phyloP scores from a whole-genome alignment of 2,888 invertebrate species.

The Conops quadrifasciatus region DNA sequence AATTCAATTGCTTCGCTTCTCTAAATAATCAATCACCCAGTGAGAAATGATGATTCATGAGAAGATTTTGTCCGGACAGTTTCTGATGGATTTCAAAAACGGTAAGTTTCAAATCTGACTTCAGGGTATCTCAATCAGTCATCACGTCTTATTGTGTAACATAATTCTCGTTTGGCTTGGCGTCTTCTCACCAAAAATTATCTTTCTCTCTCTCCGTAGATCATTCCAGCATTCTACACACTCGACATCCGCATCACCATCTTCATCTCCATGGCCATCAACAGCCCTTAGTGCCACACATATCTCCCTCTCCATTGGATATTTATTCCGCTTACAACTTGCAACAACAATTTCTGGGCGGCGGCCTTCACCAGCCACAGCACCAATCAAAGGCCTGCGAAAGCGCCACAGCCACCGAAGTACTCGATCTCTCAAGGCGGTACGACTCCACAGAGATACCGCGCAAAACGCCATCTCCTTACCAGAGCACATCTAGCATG shows the following conservation, averaged over 20 bases:
- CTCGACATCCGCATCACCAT: constrained; percentile 44
- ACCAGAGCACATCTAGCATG: constrained; percentile 58
- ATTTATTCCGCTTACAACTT: constrained; percentile 57
- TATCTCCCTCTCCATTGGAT: constrained; percentile 51
- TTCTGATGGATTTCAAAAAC: constrained; percentile 59
- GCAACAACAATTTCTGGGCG: constrained; percentile 46
- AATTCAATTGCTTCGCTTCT: neutral
- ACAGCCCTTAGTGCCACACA: constrained; percentile 49
- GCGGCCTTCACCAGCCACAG: constrained; percentile 27
- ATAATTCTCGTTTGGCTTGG: neutral
- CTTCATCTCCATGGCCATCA: constrained; percentile 37
- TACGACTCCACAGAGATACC: constrained; percentile 60
- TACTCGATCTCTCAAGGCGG: constrained; percentile 63
- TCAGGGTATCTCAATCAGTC: neutral
- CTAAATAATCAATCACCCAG: constrained; percentile 19
- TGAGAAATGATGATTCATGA: constrained; percentile 59
- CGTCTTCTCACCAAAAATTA: neutral
- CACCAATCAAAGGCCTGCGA: constrained; percentile 32
- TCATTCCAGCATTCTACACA: constrained; percentile 47
- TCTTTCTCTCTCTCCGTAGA: constrained; percentile 44
- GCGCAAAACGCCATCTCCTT: constrained; percentile 62
- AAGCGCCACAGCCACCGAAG: constrained; percentile 48
- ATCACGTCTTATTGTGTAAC: neutral
- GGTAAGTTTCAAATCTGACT: constrained; percentile 51
- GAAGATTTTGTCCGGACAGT: constrained; percentile 59